Evolutionary conservation across 2,888 invertebrate species (phyloP), one percentile per base, ranked within the genome.

Genomic region (Brenthis hecate): DNA sequence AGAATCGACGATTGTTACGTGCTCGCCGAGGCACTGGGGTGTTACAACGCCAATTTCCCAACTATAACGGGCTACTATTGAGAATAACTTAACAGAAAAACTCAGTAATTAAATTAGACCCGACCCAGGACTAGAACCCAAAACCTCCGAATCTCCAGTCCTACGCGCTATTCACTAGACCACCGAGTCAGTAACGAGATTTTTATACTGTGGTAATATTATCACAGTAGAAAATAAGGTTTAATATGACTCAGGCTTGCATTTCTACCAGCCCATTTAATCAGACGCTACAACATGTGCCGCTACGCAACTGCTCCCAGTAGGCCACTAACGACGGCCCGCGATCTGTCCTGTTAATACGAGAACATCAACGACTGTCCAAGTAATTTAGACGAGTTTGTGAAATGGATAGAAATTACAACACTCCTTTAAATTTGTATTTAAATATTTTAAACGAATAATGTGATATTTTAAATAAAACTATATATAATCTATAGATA

Each of bases 331-430:
- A 57, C 68, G 68, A 68, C 65, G 64, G 56, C 36, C 56, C 56
- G 61, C 61, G 56, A 48, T 71, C 65, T 61, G 55, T 65, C 64
- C 43, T 53, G 48, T 60, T 65, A 71, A 71, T 71, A 56, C 70
- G 61, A 43, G 61, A 56, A 62, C 62, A 71, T 68, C 70, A 71
- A 60, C 60, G 60, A 50, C 28, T 50, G 60, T 28, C 28, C 28
- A 28, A 50, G 32, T n/a, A 50, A 50, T 60, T 60, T 60, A 50
- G 28, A 32, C 50, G 11, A 11, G n/a, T 3, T n/a, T 28, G 50
- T 50, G 6, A 5, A 60, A 16, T 16, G 28, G 60, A 14, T 13
- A 6, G 13, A 13, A 23, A 8, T 14, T 23, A 43, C 23, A 13
- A 14, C 13, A 2, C 36, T 8, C 11, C 36, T 43, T 43, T 11